Base-by-base conservation (phyloP, 53 echinoderm and acorn worm genomes). In the Luidia sarsii region DNA sequence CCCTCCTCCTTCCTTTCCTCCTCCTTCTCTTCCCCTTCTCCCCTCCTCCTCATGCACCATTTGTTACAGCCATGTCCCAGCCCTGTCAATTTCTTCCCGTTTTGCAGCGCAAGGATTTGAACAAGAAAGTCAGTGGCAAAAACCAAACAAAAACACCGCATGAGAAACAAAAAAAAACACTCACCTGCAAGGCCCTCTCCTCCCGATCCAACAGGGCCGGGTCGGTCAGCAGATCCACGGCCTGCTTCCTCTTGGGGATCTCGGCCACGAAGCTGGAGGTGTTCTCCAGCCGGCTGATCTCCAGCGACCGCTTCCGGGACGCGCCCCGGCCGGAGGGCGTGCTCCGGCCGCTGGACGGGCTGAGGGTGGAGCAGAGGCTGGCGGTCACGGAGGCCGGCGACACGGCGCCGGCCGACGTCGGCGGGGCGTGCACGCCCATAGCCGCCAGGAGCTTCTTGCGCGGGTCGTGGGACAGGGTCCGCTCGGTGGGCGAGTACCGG, bases 161-260 rank as follows among this genome's bases (percentile, higher is more conserved):
- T n/a, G n/a, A n/a, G n/a, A n/a, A n/a, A n/a, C n/a, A n/a, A n/a
- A n/a, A n/a, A n/a, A n/a, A n/a, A n/a, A n/a, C n/a, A n/a, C 80
- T 65, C 70, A 92, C 93, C 89, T 92, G 89, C 29, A 92, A 69
- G 4, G 86, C 86, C n/a, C 93, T 35, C 66, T 92, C 93, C 41
- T 92, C 83, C 25, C 86, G 57, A 14, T 86, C 89, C 2, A 92
- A 70, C 13, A 68, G 70, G 0, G 83, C 59, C 24, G 93, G 60
- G 24, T 92, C 93, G 3, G 82, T 83, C 62, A 81, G 67, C 80
- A 89, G 32, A 50, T 81, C 81, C 3, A 73, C 88, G 30, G 28
- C 54, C 19, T 53, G 73, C 38, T 49, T 52, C 52, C 65, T 82
- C 52, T 88, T 88, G 11, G 86, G 86, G 25, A 54, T 35, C 28